Base-by-base conservation (phyloP, 2,888 invertebrate species). In the Odontocerum albicorne region DNA sequence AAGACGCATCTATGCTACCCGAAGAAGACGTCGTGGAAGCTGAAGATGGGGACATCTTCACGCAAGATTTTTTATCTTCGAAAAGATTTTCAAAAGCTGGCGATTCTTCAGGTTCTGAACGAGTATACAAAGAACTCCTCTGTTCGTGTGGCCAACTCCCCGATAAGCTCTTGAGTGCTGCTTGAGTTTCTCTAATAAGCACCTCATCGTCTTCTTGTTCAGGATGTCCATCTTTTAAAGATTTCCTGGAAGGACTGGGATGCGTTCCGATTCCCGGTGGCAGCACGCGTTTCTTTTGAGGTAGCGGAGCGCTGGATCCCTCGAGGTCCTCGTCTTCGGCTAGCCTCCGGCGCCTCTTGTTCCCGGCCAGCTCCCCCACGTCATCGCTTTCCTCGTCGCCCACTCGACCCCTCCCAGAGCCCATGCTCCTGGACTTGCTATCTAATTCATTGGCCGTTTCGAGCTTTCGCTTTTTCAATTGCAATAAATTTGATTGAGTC, bases 151-250 rank as follows among this genome's bases (percentile, higher is more conserved):
- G 85, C 88, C 92, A 92, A 68, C 87, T 90, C 12, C 90, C 91
- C 0, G 92, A 91, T n/a, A 94, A 74, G 63, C 89, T 89, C 69
- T 90, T 90, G 21, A 94, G 71, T 0, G 92, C 92, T 1, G 90
- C 90, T 69, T 93, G 92, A 2, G 94, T 92, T 70, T 94, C 93
- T 45, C 90, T 80, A 60, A 94, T 90, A 49, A 92, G 79, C 0
- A 86, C 87, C 69, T 93, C 93, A 66, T 92, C 89, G 64, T 90
- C 90, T 64, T 86, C 86, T 35, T 73, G 73, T 47, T 74, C 74
- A 20, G 73, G 70, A 20, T 72, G 65, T 66, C 57, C 57, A 6
- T 57, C 60, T 33, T 57, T 57, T 2, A 31, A 20, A 2, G 67
- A 61, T 56, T 76, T 75, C 49, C 73, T 68, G 16, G 70, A 71